Conservation (phyloP, 23 tunicate species). For the Ciona savignyi region DNA sequence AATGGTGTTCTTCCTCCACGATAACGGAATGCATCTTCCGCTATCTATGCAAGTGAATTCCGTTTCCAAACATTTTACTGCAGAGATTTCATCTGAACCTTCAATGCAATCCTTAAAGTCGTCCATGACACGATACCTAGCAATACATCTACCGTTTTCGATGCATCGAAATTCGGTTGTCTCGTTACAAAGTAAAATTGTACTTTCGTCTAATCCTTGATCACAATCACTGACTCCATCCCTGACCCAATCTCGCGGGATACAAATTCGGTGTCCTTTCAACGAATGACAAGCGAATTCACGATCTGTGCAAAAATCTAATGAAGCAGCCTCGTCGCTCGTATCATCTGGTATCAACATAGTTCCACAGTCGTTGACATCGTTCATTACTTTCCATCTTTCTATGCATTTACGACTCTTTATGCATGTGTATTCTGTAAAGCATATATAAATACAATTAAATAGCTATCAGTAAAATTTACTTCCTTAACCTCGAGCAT, state of each 20-base stretch:
- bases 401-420: conserved; percentile 9
- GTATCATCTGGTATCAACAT: background rate
- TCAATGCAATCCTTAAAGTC: conserved; percentile 19
- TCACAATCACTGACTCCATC: conserved; percentile 22
- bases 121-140: conserved; percentile 32
- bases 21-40: conserved; percentile 32
- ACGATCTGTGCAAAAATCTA: background rate
- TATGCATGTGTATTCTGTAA: too few species aligned
- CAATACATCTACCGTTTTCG: conserved; percentile 13
- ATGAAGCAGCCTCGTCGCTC: conserved; percentile 4
- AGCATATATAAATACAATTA: too few species aligned
- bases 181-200: conserved; percentile 5
- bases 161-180: conserved; percentile 28
- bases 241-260: conserved; percentile 49
- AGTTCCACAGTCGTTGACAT: conserved; percentile 6
- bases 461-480: too few species aligned
- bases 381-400: conserved; percentile 18
- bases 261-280: conserved; percentile 4
- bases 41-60: conserved; percentile 24
- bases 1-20: conserved; percentile 14
- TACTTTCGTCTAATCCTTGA: conserved; percentile 9
- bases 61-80: background rate
- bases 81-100: conserved; percentile 9
- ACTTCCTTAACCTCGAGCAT: too few species aligned
- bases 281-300: background rate